Base-by-base conservation (phyloP, 2,113 vertebrate species). In the Marmota monax region DNA sequence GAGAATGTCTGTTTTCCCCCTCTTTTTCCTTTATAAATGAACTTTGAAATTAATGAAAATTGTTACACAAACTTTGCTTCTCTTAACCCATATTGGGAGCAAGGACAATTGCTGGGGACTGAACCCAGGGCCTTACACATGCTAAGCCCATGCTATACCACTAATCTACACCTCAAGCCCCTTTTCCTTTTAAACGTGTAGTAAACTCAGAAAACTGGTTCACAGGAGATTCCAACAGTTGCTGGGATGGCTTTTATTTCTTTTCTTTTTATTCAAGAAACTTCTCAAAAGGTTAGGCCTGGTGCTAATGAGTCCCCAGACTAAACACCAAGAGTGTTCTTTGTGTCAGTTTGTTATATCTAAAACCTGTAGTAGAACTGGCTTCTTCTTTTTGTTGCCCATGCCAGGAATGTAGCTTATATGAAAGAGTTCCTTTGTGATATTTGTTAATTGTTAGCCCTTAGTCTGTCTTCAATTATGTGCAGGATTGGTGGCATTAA, bases 21-120 rank as follows among this genome's bases (percentile, higher is more conserved):
- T 51, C 11, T 80, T 69, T 85, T 89, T 70, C 45, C 17, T 76
- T 84, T 73, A 94, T 85, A 51, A 84, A 53, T 88, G n/a, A 91
- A 83, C 90, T 88, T 85, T 88, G 7, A 87, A 73, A 91, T 92
- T 88, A 92, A 25, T 88, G 70, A 61, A 92, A 58, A 92, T 88
- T 63, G 4, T 79, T 79, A 58, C 58, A 29, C 18, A 20, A 63
- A 12, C 18, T 58, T 93, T 88, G 58, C 67, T 78, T 91, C 2
- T 96, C n/a, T 74, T 56, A 32, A 61, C 39, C 61, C 7, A 92
- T 74, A 82, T 67, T 45, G 17, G 27, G 29, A 32, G 39, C 0
- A 7, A 4, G 18, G 20, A 23, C 58, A 23, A 18, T 29, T 84
- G 3, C 42, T 34, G 29, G 42, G 17, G 29, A 45, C 4, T 48